A percentile compares a stretch with the other conserved stretches of the same genome.
These are phyloP conservation scores for Stenodema calcarata DNA, from an alignment of 2,888 invertebrate species.

Conservation along the genomic window DNA sequence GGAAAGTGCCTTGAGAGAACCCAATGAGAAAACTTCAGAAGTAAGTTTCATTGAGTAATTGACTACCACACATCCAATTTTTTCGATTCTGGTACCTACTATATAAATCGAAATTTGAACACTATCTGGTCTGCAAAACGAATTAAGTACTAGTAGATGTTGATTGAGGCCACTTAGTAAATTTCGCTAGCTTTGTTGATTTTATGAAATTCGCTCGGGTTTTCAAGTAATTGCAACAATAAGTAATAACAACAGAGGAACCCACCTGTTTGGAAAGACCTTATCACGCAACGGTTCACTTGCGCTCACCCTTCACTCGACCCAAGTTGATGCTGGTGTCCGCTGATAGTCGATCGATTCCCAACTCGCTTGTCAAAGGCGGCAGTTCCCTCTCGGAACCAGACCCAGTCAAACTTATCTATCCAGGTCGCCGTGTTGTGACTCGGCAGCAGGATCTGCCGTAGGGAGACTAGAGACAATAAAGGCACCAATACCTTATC, in stretches of 20 bases:
- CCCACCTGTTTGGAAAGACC: neutral
- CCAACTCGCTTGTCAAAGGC: neutral
- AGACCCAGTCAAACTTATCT: constrained; percentile 24
- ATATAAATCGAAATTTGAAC: too few relatives aligned
- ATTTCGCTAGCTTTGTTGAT: too few relatives aligned
- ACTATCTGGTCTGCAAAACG: too few relatives aligned
- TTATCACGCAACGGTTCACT: neutral
- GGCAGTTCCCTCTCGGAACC: neutral
- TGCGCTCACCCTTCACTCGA: neutral
- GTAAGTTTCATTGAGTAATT: too few relatives aligned
- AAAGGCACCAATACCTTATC: neutral
- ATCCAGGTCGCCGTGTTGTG: constrained; percentile 14
- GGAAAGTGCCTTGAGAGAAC: too few relatives aligned
- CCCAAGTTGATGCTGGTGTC: neutral
- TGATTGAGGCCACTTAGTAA: too few relatives aligned
- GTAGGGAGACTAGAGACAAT: neutral
- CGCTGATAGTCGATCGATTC: neutral
- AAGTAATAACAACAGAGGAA: neutral
- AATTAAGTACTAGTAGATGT: too few relatives aligned
- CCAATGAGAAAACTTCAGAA: too few relatives aligned
- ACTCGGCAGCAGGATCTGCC: neutral
- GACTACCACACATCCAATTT: too few relatives aligned
- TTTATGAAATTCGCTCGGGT: too few relatives aligned
- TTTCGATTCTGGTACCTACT: too few relatives aligned
- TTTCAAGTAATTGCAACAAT: too few relatives aligned